A percentile compares a stretch with the other conserved stretches of the same genome.
phyloP scores from a whole-genome alignment of 2,113 vertebrate species.

The Pandion haliaetus region DNA sequence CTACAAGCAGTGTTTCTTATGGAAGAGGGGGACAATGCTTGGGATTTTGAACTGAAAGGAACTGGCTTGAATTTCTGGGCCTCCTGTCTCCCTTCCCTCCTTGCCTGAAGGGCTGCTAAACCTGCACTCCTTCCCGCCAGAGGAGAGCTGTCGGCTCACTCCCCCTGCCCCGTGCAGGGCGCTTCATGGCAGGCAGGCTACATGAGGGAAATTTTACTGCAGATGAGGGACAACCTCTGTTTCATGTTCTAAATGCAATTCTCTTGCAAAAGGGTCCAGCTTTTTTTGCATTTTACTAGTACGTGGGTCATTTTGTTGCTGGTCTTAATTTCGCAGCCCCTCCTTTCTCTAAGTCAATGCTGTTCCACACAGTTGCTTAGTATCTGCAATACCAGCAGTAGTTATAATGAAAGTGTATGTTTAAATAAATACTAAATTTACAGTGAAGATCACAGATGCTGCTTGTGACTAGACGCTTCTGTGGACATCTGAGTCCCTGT shows the following conservation, averaged over 20 bases:
- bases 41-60: neutral
- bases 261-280: neutral
- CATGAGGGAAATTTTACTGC: neutral
- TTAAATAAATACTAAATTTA: constrained; percentile 39
- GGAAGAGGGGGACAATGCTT: neutral
- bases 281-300: constrained; percentile 12
- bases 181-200: neutral
- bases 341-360: constrained; percentile 1
- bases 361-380: constrained; percentile 30
- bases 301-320: neutral
- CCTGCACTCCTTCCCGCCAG: neutral
- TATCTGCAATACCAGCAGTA: constrained; percentile 11
- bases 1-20: neutral
- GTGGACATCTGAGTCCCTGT: neutral
- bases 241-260: constrained; percentile 9
- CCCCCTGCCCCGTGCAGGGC: neutral
- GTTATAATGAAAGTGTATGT: neutral
- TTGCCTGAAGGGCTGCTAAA: constrained; percentile 14
- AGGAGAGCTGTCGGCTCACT: neutral
- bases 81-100: neutral
- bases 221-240: neutral
- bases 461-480: constrained; percentile 7
- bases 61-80: neutral
- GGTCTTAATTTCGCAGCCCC: neutral
- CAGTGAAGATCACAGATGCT: neutral